A percentile compares a stretch with the other conserved stretches of the same genome.
These are phyloP conservation scores for Epinephelus coioides DNA, from an alignment of 2,797 vertebrate genomes.

Conservation along the genomic window DNA sequence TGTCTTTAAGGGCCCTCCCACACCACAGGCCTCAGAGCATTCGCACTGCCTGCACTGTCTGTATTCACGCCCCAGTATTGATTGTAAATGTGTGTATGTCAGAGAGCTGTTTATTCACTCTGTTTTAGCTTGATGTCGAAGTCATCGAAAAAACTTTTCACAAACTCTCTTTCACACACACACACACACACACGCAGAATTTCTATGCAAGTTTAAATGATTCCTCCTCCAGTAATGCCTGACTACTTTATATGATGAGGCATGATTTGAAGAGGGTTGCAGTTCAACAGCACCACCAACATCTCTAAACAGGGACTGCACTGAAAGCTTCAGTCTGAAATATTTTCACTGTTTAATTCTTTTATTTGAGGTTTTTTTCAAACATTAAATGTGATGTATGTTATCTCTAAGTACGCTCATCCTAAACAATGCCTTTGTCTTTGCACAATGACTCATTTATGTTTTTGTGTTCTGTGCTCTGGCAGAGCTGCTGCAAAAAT, in stretches of 20 bases:
- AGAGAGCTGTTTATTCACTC: neutral
- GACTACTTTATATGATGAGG: constrained; percentile 24
- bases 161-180: constrained; percentile 12
- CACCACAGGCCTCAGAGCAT: too few species aligned
- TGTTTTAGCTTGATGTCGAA: constrained; percentile 18
- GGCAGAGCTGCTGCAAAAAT: constrained; percentile 47
- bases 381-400: neutral
- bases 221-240: constrained; percentile 17
- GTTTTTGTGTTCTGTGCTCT: constrained; percentile 21
- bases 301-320: constrained; percentile 69
- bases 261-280: constrained; percentile 33
- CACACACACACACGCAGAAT: constrained; percentile 3
- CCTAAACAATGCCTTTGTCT: constrained; percentile 22
- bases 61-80: neutral
- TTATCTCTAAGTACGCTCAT: constrained; percentile 3
- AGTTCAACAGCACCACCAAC: constrained; percentile 83
- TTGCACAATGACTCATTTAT: constrained; percentile 33
- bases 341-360: neutral
- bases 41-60: too few species aligned
- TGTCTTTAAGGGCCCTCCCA: too few species aligned
- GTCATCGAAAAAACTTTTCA: constrained; percentile 3
- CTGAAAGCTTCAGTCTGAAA: constrained; percentile 3
- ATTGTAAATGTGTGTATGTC: neutral
- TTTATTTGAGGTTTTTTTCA: neutral
- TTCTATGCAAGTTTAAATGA: constrained; percentile 18